A percentile compares a stretch with the other conserved stretches of the same genome.
phyloP scores from a whole-genome alignment of 1,140 invertebrate species.

The Araneus ventricosus region DNA sequence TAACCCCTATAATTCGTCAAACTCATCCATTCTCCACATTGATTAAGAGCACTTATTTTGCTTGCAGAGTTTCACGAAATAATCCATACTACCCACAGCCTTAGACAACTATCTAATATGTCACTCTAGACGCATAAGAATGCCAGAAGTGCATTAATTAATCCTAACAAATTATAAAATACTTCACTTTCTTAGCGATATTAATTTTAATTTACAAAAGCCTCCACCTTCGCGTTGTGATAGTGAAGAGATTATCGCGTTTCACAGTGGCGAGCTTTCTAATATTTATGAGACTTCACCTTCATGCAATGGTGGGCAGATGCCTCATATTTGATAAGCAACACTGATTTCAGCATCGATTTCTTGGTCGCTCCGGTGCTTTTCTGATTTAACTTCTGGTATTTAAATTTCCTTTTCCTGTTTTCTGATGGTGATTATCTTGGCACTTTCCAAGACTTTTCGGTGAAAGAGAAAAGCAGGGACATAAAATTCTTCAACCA shows the following conservation, averaged over 20 bases:
- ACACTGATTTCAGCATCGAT: slow-evolving; percentile 21
- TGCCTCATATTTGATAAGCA: slow-evolving; percentile 11
- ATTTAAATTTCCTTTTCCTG: background rate
- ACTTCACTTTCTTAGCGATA: background rate
- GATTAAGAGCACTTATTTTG: background rate
- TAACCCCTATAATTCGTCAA: background rate
- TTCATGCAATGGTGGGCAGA: background rate
- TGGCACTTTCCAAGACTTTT: background rate
- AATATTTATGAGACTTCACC: background rate
- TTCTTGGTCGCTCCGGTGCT: background rate
- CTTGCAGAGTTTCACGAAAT: background rate
- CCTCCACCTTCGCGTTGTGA: background rate
- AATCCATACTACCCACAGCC: background rate
- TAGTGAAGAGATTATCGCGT: slow-evolving; percentile 7
- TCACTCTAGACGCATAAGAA: background rate
- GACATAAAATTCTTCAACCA: too few relatives aligned
- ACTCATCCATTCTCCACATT: background rate
- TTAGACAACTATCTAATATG: background rate
- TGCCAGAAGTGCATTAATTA: background rate
- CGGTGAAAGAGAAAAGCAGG: too few relatives aligned
- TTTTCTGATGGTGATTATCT: background rate
- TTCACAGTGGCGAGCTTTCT: background rate
- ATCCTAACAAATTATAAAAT: slow-evolving; percentile 8
- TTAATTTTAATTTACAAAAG: background rate
- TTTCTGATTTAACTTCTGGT: background rate